Percentiles rank a stretch among this genome's conserved stretches.
These are phyloP conservation scores for Nyctalus aviator DNA, from an alignment of 2,797 vertebrate species.

Conservation along the genomic window DNA sequence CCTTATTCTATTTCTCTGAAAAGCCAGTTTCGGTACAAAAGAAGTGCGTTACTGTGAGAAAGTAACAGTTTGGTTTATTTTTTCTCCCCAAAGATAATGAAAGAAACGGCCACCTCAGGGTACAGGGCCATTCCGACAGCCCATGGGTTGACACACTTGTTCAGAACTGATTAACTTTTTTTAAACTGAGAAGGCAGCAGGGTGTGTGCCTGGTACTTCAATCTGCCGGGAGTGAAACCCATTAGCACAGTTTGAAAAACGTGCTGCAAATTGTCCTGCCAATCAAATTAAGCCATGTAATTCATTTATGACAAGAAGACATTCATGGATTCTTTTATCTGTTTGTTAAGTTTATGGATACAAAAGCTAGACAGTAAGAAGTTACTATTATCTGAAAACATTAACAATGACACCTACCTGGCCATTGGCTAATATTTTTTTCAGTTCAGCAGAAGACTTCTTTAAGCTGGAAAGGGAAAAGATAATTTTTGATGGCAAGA, in stretches of 20 bases:
- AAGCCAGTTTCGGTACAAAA: slow-evolving; percentile 54
- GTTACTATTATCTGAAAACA: neutral
- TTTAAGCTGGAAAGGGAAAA: slow-evolving; percentile 91
- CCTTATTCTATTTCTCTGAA: neutral
- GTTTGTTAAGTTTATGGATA: slow-evolving; percentile 70
- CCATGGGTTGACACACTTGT: slow-evolving; percentile 77
- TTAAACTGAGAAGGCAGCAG: slow-evolving; percentile 78
- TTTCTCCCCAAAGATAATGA: slow-evolving; percentile 69
- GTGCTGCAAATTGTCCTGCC: slow-evolving; percentile 85
- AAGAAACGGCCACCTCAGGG: slow-evolving; percentile 64
- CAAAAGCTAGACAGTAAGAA: slow-evolving; percentile 27
- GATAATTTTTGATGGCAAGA: slow-evolving; percentile 58
- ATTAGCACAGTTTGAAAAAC: slow-evolving; percentile 85
- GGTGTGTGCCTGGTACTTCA: slow-evolving; percentile 73
- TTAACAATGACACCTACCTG: slow-evolving; percentile 90
- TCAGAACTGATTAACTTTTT: slow-evolving; percentile 86
- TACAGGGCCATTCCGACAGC: slow-evolving; percentile 64
- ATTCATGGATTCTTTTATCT: slow-evolving; percentile 58
- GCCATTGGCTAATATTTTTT: slow-evolving; percentile 97
- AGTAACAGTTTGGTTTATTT: slow-evolving; percentile 46
- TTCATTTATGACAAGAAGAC: slow-evolving; percentile 79
- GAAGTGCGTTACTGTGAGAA: neutral
- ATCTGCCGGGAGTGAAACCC: slow-evolving; percentile 82
- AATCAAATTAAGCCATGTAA: slow-evolving; percentile 82
- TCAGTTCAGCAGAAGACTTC: slow-evolving; percentile 98